Evolutionary conservation across 2,113 vertebrate genomes (phyloP), one percentile per base, ranked within the genome.

Genomic region (Rhegmatorhina hoffmannsi): DNA sequence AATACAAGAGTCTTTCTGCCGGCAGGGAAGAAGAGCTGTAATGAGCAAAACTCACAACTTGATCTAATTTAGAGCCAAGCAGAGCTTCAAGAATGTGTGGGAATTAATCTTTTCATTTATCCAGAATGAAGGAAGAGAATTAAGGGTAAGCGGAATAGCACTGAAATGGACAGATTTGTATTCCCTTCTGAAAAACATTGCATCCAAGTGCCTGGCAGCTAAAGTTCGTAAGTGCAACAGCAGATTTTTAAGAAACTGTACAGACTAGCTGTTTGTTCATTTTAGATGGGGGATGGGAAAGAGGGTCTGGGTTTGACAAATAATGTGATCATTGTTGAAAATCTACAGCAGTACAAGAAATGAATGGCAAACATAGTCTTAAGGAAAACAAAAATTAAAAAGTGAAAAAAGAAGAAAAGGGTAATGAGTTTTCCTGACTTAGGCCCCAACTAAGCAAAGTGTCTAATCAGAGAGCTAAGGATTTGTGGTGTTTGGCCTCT

Each of bases 61-160:
- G 89, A 94, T 95, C 90, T 95, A 95, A 97, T 96, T 97, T 95
- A 86, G 68, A 96, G 58, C 87, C 75, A 94, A 97, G 78, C 81
- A 94, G 77, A 94, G 76, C 74, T 96, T 92, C 79, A 91, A 85
- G 67, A 94, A 89, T 96, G 86, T 92, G 88, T 72, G 56, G 91
- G 86, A 96, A 97, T 96, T 97, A 96, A 97, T 97, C 84, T 97
- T 97, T 95, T 91, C 92, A 92, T 96, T 97, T 97, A 94, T 92
- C 76, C 87, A 96, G 74, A 97, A 88, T 69, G 91, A 98, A 97
- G 93, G 89, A 91, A 95, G 58, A 94, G 95, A 97, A 96, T 96
- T 96, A 96, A 95, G 64, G 44, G 84, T 91, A 92, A 95, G 58
- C 31, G 4, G 94, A 97, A 93, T 90, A 92, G 89, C 92, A 95